Percentiles rank a stretch among this genome's conserved stretches.
phyloP scores from a whole-genome alignment of 2,797 vertebrate genomes.

The Mareca strepera region DNA sequence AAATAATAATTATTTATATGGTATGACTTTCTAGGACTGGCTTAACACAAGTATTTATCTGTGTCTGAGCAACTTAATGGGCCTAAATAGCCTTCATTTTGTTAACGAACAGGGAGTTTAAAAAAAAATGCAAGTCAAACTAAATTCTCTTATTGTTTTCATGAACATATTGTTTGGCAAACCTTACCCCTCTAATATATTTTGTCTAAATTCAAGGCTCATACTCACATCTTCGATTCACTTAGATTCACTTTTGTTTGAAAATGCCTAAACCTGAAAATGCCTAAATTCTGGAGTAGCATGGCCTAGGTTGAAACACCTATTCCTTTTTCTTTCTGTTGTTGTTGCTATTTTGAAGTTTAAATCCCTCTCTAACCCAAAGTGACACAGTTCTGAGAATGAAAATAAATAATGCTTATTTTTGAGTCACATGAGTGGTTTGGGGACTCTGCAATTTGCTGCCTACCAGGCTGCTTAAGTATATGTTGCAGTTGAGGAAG shows the following conservation, averaged over 20 bases:
- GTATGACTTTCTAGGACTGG: neutral
- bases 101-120: neutral
- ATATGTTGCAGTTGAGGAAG: neutral
- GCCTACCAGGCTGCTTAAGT: neutral
- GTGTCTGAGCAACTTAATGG: neutral
- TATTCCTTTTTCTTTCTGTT: neutral
- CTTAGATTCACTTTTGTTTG: neutral
- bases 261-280: neutral
- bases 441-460: neutral
- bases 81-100: neutral
- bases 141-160: neutral
- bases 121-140: neutral
- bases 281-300: neutral
- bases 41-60: neutral
- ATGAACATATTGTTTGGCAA: neutral
- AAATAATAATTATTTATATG: slow-evolving; percentile 2
- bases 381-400: neutral
- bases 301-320: neutral
- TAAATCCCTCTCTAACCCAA: neutral
- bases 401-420: neutral
- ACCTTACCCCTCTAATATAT: neutral
- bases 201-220: neutral
- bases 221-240: neutral
- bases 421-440: neutral
- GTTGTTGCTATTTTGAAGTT: neutral